Evolutionary conservation across 2,888 invertebrate genomes (phyloP), one percentile per base, ranked within the genome.

Genomic region (Scaptomyza polygonia): DNA sequence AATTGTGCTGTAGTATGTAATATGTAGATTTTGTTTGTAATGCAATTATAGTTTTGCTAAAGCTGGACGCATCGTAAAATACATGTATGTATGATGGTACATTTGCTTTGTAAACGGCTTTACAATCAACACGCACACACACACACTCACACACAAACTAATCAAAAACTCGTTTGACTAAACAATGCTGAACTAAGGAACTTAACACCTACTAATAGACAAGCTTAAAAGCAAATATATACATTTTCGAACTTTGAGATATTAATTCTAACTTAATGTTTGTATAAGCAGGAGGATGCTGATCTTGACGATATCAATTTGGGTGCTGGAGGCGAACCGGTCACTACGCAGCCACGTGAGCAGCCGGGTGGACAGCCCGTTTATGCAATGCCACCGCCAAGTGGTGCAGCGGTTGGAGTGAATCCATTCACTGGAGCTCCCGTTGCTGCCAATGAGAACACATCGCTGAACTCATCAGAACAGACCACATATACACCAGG

Each of bases 401-500:
- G 86, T 43, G 84, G 89, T 48, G 85, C 89, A 53, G 86, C 89
- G 5, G 90, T 90, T 64, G 91, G 91, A 44, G 91, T 91, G 30
- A 92, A 92, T 89, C 92, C 92, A 14, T 92, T 92, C 67, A 91
- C 91, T 11, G 90, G 90, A 36, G 90, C 90, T 53, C 90, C 90
- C 12, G 90, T 90, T 29, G 88, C 91, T 5, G 90, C 92, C 45
- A 92, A 89, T 44, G 92, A 92, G 81, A 90, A 89, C 66, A 92
- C 92, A 59, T 91, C 91, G 72, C 89, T 92, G 71, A 92, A 92
- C 83, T 88, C 90, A 79, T 87, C 91, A 73, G 92, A 91, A 81
- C 91, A 91, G 80, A 89, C 91, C 67, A 92, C 91, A 72, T 92
- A 92, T 83, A 92, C 92, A 79, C 92, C 92, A 92, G 92, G 92